Percentiles rank a stretch among this genome's conserved stretches.
These are phyloP conservation scores for Eristalis pertinax DNA, from an alignment of 2,888 invertebrate genomes.

Conservation along the genomic window DNA sequence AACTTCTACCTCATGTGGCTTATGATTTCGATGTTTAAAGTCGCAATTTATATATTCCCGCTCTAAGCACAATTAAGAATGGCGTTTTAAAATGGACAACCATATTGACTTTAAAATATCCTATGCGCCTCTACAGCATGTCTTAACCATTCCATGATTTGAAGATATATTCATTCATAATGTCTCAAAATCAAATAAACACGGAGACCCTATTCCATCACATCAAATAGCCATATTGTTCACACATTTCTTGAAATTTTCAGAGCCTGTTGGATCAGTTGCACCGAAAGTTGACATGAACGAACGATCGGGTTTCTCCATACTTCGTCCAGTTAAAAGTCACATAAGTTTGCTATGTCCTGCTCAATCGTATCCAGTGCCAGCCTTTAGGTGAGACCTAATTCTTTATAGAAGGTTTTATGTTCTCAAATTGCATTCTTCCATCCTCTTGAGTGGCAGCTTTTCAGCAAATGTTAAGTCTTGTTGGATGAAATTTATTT, in stretches of 20 bases:
- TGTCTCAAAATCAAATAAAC: neutral
- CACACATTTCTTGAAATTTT: conserved; percentile 86
- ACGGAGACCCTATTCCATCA: conserved; percentile 43
- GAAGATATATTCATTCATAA: too few species aligned
- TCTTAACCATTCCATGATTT: too few species aligned
- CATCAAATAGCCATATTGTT: neutral
- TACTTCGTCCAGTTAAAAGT: conserved; percentile 81
- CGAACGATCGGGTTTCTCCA: conserved; percentile 83
- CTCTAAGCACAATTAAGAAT: too few species aligned
- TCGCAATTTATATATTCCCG: too few species aligned
- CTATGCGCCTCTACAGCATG: too few species aligned
- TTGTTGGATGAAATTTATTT: too few species aligned
- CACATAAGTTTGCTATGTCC: conserved; percentile 86
- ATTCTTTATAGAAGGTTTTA: neutral
- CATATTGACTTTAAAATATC: too few species aligned
- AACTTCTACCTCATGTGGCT: too few species aligned
- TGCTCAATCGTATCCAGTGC: conserved; percentile 86
- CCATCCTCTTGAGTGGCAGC: neutral
- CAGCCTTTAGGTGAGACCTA: conserved; percentile 69
- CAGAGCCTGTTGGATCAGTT: conserved; percentile 83
- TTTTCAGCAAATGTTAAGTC: too few species aligned
- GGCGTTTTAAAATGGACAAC: too few species aligned
- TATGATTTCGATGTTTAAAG: too few species aligned
- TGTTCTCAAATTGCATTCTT: neutral
- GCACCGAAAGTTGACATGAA: conserved; percentile 84